Conservation (phyloP, 92 coral and sea anemone genomes). For the Porites cylindrica region DNA sequence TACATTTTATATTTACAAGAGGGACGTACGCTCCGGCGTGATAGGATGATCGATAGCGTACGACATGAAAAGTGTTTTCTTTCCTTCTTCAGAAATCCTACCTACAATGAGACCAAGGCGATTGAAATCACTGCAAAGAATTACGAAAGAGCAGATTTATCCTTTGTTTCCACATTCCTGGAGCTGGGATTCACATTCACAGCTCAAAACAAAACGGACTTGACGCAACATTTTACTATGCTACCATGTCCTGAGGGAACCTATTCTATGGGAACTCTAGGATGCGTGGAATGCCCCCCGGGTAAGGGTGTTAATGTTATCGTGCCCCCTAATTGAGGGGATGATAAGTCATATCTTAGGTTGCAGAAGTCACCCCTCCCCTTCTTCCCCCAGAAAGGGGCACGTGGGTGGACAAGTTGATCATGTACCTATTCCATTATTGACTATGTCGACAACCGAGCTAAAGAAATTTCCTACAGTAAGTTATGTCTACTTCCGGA, state of each 20-base stretch:
- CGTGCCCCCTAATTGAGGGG: background rate
- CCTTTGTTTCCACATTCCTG: background rate
- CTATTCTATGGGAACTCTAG: constrained; percentile 7
- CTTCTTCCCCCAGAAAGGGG: no score
- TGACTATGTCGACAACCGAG: no score
- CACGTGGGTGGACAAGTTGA: no score
- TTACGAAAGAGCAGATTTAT: constrained; percentile 26
- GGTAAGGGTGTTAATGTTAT: background rate
- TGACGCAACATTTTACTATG: constrained; percentile 6
- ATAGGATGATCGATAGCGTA: no score
- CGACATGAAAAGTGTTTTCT: background rate
- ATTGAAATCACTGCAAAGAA: constrained; percentile 8
- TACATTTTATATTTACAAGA: no score
- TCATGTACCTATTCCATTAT: no score
- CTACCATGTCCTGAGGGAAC: constrained; percentile 34
- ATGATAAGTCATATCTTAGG: no score
- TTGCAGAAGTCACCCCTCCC: no score
- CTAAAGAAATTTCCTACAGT: no score
- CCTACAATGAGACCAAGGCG: constrained; percentile 8
- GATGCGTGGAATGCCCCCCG: constrained; percentile 24
- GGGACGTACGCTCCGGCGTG: no score
- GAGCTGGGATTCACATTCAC: constrained; percentile 4
- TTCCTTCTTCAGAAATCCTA: constrained; percentile 16
- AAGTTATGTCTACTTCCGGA: no score
- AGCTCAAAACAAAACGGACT: background rate